phyloP scores from a whole-genome alignment of 2,888 invertebrate genomes.

The Andrena minutula region DNA sequence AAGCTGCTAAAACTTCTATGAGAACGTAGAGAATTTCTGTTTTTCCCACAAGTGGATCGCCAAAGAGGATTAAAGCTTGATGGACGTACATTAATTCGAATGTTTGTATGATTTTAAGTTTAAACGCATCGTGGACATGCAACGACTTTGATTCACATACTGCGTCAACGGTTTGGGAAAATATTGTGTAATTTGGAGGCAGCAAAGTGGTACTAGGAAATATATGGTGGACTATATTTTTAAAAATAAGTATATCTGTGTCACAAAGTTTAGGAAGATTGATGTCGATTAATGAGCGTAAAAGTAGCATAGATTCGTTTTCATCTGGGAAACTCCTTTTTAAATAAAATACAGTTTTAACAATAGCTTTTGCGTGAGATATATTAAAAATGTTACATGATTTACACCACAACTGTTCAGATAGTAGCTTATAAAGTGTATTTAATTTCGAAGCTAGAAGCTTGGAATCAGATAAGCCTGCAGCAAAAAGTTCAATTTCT shows the following conservation, averaged over 20 bases:
- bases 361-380: slow-evolving; percentile 87
- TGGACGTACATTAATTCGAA: slow-evolving; percentile 87
- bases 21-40: slow-evolving; percentile 85
- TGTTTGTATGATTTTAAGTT: slow-evolving; percentile 87
- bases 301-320: slow-evolving; percentile 86
- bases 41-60: slow-evolving; percentile 86
- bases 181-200: slow-evolving; percentile 84
- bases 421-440: slow-evolving; percentile 86
- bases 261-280: slow-evolving; percentile 86
- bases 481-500: slow-evolving; percentile 87
- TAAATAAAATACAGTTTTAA: slow-evolving; percentile 86
- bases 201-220: slow-evolving; percentile 86
- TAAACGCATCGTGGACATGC: slow-evolving; percentile 85
- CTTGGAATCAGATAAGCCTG: slow-evolving; percentile 86
- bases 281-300: slow-evolving; percentile 87
- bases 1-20: slow-evolving; percentile 82
- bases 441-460: slow-evolving; percentile 86
- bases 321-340: slow-evolving; percentile 86
- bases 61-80: slow-evolving; percentile 87
- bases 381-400: slow-evolving; percentile 87
- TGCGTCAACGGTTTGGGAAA: slow-evolving; percentile 84
- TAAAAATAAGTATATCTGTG: slow-evolving; percentile 86
- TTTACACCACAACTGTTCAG: slow-evolving; percentile 86
- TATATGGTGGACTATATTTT: slow-evolving; percentile 86
- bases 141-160: slow-evolving; percentile 84